Base-by-base conservation (phyloP, 2,888 invertebrate species). In the Synergus japonicus region DNA sequence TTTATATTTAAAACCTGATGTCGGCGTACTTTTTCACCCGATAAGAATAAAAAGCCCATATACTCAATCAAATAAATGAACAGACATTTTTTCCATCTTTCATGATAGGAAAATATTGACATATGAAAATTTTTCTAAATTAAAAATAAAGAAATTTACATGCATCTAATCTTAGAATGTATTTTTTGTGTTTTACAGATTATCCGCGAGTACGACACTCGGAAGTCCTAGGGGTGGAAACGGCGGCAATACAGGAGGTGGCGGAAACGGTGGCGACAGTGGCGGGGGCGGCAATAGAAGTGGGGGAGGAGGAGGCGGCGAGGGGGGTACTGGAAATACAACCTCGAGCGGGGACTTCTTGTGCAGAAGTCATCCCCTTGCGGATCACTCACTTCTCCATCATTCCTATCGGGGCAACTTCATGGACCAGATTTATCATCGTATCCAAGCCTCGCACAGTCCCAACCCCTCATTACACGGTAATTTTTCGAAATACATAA, bases 361-460 rank as follows among this genome's bases (percentile, higher is more conserved):
- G 93, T 93, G 92, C 94, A 93, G 93, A 94, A 93, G 93, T 95
- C 92, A 93, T 94, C 93, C 91, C 93, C 93, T 91, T 94, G 93
- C 93, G 94, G 94, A 94, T 93, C 94, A 92, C 93, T 94, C 93
- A 93, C 94, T 80, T 92, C 94, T 84, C 93, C 95, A 95, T 93
- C 95, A 95, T 87, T 95, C 96, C 84, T 96, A 95, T 91, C 94
- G 96, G 92, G 94, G 96, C 85, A 95, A 95, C 90, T 96, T 96
- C 93, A 96, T 96, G 95, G 96, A 96, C 93, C 96, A 96, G 92
- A 94, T 96, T 86, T 96, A 96, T 91, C 94, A 95, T 81, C 93
- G 95, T 86, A 95, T 96, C 88, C 95, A 96, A 92, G 94, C 94
- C 92, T 91, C 93, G 87, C 92, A 92, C 89, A 94, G 94, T 91